These are phyloP conservation scores for Spheniscus humboldti DNA, from an alignment of 2,797 vertebrate genomes.

Conservation along the genomic window DNA sequence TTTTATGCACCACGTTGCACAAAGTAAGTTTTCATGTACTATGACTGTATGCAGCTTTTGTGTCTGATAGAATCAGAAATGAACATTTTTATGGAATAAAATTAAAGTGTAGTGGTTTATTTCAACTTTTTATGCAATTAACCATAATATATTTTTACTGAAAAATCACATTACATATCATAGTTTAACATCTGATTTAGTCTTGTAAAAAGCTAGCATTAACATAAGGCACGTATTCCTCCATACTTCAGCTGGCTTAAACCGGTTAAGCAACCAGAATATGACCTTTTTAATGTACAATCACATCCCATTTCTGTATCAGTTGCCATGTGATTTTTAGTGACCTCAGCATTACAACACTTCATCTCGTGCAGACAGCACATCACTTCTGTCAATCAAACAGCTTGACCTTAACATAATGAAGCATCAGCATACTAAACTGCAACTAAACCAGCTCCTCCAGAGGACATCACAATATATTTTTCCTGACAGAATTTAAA, in stretches of 20 bases:
- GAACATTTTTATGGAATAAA: background rate
- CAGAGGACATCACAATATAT: background rate
- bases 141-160: background rate
- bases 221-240: background rate
- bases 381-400: background rate
- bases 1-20: background rate
- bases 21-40: background rate
- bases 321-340: background rate
- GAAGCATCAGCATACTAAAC: background rate
- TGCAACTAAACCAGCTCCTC: background rate
- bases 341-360: background rate
- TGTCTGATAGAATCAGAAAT: background rate
- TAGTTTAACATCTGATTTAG: background rate
- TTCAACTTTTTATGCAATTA: background rate
- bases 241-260: background rate
- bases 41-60: background rate
- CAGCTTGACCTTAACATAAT: background rate
- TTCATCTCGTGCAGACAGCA: background rate
- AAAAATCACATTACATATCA: background rate
- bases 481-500: background rate
- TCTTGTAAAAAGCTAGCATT: background rate
- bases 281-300: background rate
- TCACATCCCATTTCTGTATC: background rate
- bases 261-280: background rate
- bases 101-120: background rate